Percentiles rank a stretch among this genome's conserved stretches.
phyloP scores from a whole-genome alignment of 2,113 vertebrate genomes.

The Melierax canorus region DNA sequence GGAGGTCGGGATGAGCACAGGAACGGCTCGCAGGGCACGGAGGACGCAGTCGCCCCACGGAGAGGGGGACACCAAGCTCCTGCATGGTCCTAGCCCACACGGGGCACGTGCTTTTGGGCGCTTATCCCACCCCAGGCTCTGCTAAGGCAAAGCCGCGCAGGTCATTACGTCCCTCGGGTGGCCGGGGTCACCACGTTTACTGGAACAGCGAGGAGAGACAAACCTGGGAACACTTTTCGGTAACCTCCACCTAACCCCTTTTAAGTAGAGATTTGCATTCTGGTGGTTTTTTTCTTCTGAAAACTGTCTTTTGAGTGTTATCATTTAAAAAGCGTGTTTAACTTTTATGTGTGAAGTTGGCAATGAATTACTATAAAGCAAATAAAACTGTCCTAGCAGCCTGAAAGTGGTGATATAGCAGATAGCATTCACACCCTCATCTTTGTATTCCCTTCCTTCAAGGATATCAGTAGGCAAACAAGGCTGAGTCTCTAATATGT shows the following conservation, averaged over 20 bases:
- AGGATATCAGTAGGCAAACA: constrained; percentile 65
- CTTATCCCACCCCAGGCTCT: background rate
- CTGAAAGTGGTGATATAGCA: constrained; percentile 56
- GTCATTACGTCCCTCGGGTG: background rate
- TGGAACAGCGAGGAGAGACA: constrained; percentile 12
- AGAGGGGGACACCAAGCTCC: background rate
- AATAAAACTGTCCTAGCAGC: constrained; percentile 68
- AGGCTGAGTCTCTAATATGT: constrained; percentile 63
- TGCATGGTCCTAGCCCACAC: fast-evolving
- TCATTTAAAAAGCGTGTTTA: constrained; percentile 69
- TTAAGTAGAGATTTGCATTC: constrained; percentile 40
- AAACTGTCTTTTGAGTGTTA: constrained; percentile 64
- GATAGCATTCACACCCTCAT: constrained; percentile 70
- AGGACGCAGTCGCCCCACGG: fast-evolving
- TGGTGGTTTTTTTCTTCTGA: constrained; percentile 32
- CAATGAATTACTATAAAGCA: constrained; percentile 72
- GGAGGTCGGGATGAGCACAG: background rate
- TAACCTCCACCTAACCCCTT: constrained; percentile 63
- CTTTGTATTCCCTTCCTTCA: constrained; percentile 60
- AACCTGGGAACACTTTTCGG: constrained; percentile 36
- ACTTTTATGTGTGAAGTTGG: constrained; percentile 72
- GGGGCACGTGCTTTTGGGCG: fast-evolving
- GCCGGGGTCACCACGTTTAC: background rate
- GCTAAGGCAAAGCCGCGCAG: background rate
- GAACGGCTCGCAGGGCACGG: background rate